phyloP scores from a whole-genome alignment of 2,113 vertebrate species.

The Pygoscelis antarcticus region DNA sequence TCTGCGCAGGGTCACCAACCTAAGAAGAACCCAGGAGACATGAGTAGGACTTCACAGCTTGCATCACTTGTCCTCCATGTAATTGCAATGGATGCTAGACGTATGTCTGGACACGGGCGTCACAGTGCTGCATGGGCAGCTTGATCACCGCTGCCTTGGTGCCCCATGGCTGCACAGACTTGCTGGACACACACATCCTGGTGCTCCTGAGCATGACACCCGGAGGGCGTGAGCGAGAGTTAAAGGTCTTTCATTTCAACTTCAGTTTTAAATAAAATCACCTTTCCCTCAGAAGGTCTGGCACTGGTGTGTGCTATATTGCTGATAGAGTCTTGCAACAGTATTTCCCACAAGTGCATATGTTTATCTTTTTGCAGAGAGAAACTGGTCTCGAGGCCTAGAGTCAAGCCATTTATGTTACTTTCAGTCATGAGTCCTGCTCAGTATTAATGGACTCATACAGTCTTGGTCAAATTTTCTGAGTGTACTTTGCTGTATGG shows the following conservation, averaged over 20 bases:
- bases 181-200: fast-evolving
- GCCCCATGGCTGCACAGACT: not conserved
- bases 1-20: not conserved
- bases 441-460: not conserved
- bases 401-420: not conserved
- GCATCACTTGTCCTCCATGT: not conserved
- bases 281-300: not conserved
- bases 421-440: not conserved
- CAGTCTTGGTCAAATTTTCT: not conserved
- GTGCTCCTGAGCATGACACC: not conserved
- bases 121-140: not conserved
- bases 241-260: not conserved
- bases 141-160: not conserved
- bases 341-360: not conserved
- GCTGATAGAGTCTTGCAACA: not conserved
- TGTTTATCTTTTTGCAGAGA: not conserved
- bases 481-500: not conserved
- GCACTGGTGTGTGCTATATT: fast-evolving
- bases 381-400: not conserved
- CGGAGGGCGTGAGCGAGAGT: fast-evolving
- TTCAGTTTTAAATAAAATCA: not conserved
- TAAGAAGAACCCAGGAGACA: not conserved
- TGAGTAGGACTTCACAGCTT: not conserved
- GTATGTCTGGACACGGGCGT: fast-evolving
- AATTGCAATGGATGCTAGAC: not conserved